phyloP scores from a whole-genome alignment of 2,797 vertebrate genomes.

The Lindbergichthys nudifrons region DNA sequence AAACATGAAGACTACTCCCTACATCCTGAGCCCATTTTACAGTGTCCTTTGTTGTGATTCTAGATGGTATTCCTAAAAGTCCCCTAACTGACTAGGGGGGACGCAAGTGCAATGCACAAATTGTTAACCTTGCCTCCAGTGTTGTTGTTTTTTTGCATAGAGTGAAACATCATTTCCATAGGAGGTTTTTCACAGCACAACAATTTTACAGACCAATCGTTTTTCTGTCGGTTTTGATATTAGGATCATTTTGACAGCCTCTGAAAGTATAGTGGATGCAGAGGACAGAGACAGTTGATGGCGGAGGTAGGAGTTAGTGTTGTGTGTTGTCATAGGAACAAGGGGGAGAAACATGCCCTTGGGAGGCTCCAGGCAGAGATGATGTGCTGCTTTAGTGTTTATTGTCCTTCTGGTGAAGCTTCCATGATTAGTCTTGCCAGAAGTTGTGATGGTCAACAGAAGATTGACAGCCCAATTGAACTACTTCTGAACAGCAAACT shows the following conservation, averaged over 20 bases:
- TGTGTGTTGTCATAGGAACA: too few species aligned
- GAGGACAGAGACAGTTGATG: neutral
- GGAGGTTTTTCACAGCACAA: neutral
- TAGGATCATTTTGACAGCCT: neutral
- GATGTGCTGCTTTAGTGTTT: neutral
- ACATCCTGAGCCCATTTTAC: neutral
- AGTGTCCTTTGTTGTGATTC: neutral
- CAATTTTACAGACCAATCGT: neutral
- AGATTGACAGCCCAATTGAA: neutral
- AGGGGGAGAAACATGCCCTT: too few species aligned
- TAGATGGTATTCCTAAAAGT: neutral
- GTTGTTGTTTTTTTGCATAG: neutral
- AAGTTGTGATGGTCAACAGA: neutral
- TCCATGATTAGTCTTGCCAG: slow-evolving; percentile 2
- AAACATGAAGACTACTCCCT: neutral
- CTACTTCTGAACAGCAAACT: neutral
- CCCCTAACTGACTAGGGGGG: neutral
- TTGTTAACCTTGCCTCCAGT: neutral
- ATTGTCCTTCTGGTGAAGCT: neutral
- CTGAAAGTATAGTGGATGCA: neutral
- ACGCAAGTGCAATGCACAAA: neutral
- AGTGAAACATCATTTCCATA: neutral
- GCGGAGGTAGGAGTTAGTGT: neutral
- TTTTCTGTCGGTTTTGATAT: neutral
- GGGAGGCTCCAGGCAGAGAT: too few species aligned